These are phyloP conservation scores for Heliconius hewitsoni DNA, from an alignment of 1,140 invertebrate species.

Conservation along the genomic window DNA sequence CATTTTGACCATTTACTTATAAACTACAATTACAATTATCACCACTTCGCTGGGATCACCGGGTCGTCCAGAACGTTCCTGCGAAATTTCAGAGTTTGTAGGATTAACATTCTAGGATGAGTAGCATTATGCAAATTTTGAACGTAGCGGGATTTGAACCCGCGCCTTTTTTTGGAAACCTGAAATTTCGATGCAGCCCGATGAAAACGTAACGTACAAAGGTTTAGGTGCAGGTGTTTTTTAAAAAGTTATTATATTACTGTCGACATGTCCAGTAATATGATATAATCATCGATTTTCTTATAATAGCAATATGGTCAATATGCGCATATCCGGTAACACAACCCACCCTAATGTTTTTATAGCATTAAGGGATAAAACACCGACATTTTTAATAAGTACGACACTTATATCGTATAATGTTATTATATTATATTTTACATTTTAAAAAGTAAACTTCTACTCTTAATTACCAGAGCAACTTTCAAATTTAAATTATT, in stretches of 20 bases:
- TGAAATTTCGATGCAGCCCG: too few relatives aligned
- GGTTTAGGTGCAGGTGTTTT: too few relatives aligned
- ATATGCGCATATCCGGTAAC: not conserved
- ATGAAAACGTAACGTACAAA: too few relatives aligned
- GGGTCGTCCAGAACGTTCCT: too few relatives aligned
- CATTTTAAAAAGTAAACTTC: not conserved
- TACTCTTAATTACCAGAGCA: constrained; percentile 6
- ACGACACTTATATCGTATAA: not conserved
- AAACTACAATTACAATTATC: too few relatives aligned
- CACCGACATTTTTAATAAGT: not conserved
- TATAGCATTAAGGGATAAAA: not conserved
- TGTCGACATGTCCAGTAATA: not conserved
- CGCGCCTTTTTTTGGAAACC: too few relatives aligned
- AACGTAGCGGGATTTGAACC: too few relatives aligned
- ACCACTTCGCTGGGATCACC: too few relatives aligned
- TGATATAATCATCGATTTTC: not conserved
- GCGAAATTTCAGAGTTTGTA: too few relatives aligned
- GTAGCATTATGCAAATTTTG: too few relatives aligned
- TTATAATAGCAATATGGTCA: not conserved
- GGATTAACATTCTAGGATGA: too few relatives aligned
- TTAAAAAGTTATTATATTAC: not conserved
- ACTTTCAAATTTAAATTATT: constrained; percentile 4
- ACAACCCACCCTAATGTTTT: not conserved
- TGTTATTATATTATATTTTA: not conserved
- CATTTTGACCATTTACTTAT: too few relatives aligned